These are phyloP conservation scores for Callyntrura sp. DNA, from an alignment of 2,888 invertebrate species.

Conservation along the genomic window DNA sequence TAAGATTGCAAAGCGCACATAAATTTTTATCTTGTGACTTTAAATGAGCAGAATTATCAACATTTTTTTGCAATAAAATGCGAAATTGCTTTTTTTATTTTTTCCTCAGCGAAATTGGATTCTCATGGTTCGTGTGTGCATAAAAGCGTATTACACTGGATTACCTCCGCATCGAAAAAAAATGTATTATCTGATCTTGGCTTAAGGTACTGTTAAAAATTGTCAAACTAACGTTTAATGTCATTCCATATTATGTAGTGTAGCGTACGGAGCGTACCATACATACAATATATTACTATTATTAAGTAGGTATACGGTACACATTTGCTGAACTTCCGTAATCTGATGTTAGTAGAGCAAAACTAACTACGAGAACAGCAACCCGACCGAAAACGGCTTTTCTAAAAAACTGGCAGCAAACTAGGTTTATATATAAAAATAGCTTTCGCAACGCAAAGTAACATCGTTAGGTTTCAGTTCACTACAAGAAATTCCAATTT, in stretches of 20 bases:
- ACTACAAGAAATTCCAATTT: slow-evolving; percentile 1
- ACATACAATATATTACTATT: too few species aligned
- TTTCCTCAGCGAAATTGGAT: slow-evolving; percentile 41
- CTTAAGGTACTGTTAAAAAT: neutral
- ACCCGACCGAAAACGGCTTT: neutral
- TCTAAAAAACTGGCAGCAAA: neutral
- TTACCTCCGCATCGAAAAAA: slow-evolving; percentile 19
- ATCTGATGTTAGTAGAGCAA: too few species aligned
- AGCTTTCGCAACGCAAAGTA: neutral
- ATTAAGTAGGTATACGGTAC: too few species aligned
- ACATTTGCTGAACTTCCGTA: too few species aligned
- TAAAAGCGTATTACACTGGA: slow-evolving; percentile 5
- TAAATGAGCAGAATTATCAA: slow-evolving; percentile 9
- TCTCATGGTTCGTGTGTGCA: neutral
- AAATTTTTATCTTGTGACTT: slow-evolving; percentile 4
- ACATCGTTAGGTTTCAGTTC: neutral
- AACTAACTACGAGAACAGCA: too few species aligned
- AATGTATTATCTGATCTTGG: slow-evolving; percentile 7
- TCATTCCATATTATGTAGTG: too few species aligned
- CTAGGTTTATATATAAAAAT: neutral
- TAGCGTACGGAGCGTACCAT: too few species aligned
- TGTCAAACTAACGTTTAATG: neutral
- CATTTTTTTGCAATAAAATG: slow-evolving; percentile 24
- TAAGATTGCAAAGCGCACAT: neutral
- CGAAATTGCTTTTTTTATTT: slow-evolving; percentile 42